Evolutionary conservation across 2,113 vertebrate genomes (phyloP).

Genomic region (Nanorana parkeri): DNA sequence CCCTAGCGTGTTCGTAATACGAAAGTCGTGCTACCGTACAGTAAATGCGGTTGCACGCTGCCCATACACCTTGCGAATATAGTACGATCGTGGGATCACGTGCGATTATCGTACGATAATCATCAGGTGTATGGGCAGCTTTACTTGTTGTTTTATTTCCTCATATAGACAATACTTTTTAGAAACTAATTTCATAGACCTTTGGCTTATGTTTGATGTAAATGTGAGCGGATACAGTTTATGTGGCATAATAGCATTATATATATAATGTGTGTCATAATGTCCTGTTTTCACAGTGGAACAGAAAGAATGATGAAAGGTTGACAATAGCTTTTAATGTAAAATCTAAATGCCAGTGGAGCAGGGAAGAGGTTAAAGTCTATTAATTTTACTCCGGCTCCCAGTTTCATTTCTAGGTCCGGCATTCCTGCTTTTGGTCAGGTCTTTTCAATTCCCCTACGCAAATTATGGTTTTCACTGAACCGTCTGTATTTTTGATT

Average conservation of each 20-base stretch:
- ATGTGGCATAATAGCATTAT: neutral
- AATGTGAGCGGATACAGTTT: neutral
- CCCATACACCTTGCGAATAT: too few species aligned
- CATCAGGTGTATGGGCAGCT: too few species aligned
- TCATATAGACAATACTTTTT: too few species aligned
- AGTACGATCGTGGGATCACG: too few species aligned
- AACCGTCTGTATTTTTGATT: slow-evolving; percentile 56
- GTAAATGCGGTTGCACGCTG: too few species aligned
- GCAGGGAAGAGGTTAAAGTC: neutral
- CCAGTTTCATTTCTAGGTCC: slow-evolving; percentile 16
- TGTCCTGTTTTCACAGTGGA: neutral
- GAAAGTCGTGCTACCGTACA: too few species aligned
- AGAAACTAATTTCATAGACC: neutral
- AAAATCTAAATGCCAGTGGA: neutral
- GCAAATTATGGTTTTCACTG: slow-evolving; percentile 51
- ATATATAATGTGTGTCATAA: neutral
- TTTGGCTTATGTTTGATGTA: neutral
- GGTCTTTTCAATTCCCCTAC: slow-evolving; percentile 45
- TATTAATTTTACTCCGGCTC: neutral
- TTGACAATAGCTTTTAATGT: neutral
- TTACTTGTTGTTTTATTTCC: too few species aligned
- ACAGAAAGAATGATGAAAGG: neutral
- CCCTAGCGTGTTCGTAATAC: too few species aligned
- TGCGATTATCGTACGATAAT: too few species aligned
- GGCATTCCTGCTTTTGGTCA: slow-evolving; percentile 23